phyloP scores from a whole-genome alignment of 2,888 invertebrate genomes.

The Candidula unifasciata region DNA sequence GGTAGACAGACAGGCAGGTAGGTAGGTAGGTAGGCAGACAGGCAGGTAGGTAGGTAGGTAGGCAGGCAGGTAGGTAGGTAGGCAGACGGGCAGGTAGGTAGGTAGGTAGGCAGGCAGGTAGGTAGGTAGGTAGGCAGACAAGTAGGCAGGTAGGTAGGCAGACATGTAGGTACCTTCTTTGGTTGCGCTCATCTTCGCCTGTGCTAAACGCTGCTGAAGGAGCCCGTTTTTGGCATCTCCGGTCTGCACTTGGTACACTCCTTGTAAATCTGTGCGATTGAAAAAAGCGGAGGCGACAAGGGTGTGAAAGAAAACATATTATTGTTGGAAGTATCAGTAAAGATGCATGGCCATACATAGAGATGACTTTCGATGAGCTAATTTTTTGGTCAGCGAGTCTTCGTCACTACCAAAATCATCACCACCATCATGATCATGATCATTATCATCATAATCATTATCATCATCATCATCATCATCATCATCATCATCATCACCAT shows the following conservation, averaged over 20 bases:
- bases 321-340: too few relatives aligned
- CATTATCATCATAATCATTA: too few relatives aligned
- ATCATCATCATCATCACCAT: constrained; percentile 32
- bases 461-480: constrained; percentile 24
- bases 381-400: too few relatives aligned
- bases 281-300: neutral
- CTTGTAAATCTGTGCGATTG: constrained; percentile 16
- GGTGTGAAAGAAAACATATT: neutral
- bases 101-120: too few relatives aligned
- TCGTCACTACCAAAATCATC: too few relatives aligned
- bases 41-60: neutral
- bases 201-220: neutral
- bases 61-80: too few relatives aligned
- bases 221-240: constrained; percentile 20
- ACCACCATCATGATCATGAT: too few relatives aligned
- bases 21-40: neutral
- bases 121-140: neutral
- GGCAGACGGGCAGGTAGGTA: too few relatives aligned
- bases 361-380: too few relatives aligned
- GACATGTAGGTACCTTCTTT: constrained; percentile 3
- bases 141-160: neutral
- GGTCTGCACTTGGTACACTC: constrained; percentile 27
- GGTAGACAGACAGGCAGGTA: neutral
- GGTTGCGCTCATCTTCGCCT: neutral
- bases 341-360: too few relatives aligned